Conservation (phyloP, 2,888 invertebrate species). For the Scrobipalpa costella region DNA sequence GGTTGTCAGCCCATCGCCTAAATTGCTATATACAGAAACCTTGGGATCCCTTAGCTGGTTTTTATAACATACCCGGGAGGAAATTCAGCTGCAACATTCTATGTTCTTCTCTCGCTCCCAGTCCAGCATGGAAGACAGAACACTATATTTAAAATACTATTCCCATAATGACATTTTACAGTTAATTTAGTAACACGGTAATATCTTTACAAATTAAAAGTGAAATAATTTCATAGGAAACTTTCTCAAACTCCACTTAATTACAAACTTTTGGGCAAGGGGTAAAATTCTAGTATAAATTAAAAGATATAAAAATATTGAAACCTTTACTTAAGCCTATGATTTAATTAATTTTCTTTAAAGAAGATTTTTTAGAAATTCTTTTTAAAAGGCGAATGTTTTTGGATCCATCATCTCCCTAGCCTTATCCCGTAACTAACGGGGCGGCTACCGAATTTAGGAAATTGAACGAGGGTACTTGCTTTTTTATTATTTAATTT, state of each 20-base stretch:
- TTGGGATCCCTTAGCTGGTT: too few relatives aligned
- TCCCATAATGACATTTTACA: too few relatives aligned
- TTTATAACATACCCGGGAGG: too few relatives aligned
- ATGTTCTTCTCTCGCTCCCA: too few relatives aligned
- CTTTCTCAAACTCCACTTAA: constrained; percentile 21
- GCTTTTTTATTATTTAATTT: not conserved
- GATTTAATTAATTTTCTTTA: constrained; percentile 23
- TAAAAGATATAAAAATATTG: constrained; percentile 25
- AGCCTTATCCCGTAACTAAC: too few relatives aligned
- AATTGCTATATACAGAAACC: too few relatives aligned
- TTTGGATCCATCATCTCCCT: not conserved
- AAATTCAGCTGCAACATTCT: too few relatives aligned
- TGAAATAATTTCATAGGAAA: constrained; percentile 20
- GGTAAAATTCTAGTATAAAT: constrained; percentile 21
- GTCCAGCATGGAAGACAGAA: too few relatives aligned
- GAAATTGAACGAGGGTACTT: too few relatives aligned
- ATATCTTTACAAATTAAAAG: not conserved
- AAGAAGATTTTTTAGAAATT: constrained; percentile 6
- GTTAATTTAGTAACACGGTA: not conserved
- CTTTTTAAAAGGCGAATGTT: not conserved
- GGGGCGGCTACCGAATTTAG: too few relatives aligned
- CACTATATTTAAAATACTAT: too few relatives aligned
- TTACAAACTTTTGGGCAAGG: constrained; percentile 24
- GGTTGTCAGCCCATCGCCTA: too few relatives aligned
- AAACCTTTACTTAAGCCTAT: constrained; percentile 22